phyloP scores from a whole-genome alignment of 2,113 vertebrate genomes.

The Caretta caretta region DNA sequence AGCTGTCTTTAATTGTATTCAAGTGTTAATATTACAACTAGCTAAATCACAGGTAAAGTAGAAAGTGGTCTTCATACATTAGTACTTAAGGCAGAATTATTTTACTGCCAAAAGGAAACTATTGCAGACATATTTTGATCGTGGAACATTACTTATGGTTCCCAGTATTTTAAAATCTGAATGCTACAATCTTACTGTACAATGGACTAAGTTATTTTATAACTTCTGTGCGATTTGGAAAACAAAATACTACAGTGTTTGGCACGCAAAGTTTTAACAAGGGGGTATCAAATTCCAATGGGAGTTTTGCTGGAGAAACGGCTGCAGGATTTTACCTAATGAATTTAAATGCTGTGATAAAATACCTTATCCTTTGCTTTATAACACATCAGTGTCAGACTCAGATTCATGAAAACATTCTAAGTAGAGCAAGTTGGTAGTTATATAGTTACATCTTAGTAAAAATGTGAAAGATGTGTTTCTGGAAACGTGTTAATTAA shows the following conservation, averaged over 20 bases:
- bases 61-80: neutral
- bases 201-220: neutral
- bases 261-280: neutral
- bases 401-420: neutral
- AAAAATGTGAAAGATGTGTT: neutral
- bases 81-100: neutral
- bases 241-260: neutral
- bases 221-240: neutral
- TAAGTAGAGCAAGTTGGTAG: neutral
- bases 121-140: neutral
- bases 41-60: neutral
- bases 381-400: neutral
- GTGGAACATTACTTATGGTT: neutral
- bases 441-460: neutral
- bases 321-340: neutral
- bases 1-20: rapidly evolving
- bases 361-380: constrained; percentile 27
- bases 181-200: neutral
- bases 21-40: neutral
- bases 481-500: constrained; percentile 16
- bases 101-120: neutral
- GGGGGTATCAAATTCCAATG: neutral
- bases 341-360: constrained; percentile 44
- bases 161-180: neutral
- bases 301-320: constrained; percentile 13